Evolutionary conservation across 2,113 vertebrate species (phyloP), one percentile per base, ranked within the genome.

Genomic region (Lontra canadensis): DNA sequence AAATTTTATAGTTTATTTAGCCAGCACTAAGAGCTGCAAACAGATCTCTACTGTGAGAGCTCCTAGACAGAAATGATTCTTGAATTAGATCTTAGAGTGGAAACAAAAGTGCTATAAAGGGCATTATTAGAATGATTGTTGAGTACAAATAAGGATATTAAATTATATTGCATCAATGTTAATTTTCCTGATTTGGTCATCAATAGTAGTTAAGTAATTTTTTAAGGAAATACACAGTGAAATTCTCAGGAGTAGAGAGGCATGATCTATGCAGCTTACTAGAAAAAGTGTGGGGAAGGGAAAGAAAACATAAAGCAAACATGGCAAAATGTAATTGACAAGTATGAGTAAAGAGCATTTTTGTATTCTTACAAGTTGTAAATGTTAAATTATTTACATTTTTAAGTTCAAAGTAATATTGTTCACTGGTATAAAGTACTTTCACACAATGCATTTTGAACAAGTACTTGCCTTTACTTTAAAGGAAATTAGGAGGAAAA

Each of bases 1-100:
- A 61, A 95, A 97, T 90, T 78, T 96, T 95, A 49, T 94, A 31
- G 36, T 34, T 95, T 69, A 88, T 21, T 96, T 67, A 49, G 59
- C 36, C 18, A 88, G 25, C 29, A 65, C 39, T 39, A 52, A 23
- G 79, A 84, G 26, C 71, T 39, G 49, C 44, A 52, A 85, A 74
- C 21, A 31, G 65, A 93, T 82, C 36, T 7, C 20, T 23, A 69
- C 20, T 78, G 55, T 57, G 36, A 21, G 9, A 80, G 29, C 34
- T 79, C 42, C 29, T 49, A 69, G n/a, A 86, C 61, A 82, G 14
- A 94, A 7, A 12, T 82, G 49, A 67, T 86, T 36, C 7, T 67
- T 88, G 44, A 82, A 42, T 26, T 47, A 10, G 57, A 76, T 74
- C 23, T 76, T 57, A 15, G 57, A 61, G 17, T 31, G 49, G 55